Evolutionary conservation across 2,113 vertebrate genomes (phyloP), one percentile per base, ranked within the genome.

Genomic region (Tichodroma muraria): DNA sequence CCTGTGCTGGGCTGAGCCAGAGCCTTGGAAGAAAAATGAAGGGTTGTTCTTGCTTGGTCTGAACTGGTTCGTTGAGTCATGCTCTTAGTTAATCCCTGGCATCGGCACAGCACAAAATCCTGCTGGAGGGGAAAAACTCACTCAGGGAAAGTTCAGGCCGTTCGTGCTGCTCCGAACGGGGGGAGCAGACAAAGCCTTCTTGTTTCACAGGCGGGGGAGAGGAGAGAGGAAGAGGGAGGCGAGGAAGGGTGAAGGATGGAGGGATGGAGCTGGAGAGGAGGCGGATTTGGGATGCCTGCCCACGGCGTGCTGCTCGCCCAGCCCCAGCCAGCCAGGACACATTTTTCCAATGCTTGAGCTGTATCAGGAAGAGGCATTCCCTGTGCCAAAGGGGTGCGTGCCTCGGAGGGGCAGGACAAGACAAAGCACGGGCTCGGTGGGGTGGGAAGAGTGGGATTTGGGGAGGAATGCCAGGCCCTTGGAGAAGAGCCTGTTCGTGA

Each of bases 1-100:
- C 91, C 85, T 78, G 88, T 91, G 76, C 93, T 53, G 93, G 90
- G 82, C 79, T 86, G 88, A 91, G 84, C 59, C 2, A 1, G 50
- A 89, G 72, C 2, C 60, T 91, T 93, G 96, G 95, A 94, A 80
- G 93, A 63, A 71, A 91, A 96, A 56, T 3, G 64, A 59, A 57
- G 93, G 40, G 89, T 73, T 94, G 95, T 56, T 94, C 92, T 88
- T 71, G 82, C 91, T 94, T 33, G 79, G 88, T 94, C 89, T 88
- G 91, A 94, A 90, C 95, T 73, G 88, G 93, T 95, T 89, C 4
- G 59, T 95, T 95, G 96, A 97, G 85, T 97, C 96, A 97, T 85
- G 71, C 81, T 91, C 89, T 96, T 77, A 90, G 94, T 95, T 93
- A 85, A 97, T 94, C 63, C 79, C 94, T 97, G 95, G 93, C 95